Conservation (phyloP, 2,113 vertebrate genomes). For the Solea solea region DNA sequence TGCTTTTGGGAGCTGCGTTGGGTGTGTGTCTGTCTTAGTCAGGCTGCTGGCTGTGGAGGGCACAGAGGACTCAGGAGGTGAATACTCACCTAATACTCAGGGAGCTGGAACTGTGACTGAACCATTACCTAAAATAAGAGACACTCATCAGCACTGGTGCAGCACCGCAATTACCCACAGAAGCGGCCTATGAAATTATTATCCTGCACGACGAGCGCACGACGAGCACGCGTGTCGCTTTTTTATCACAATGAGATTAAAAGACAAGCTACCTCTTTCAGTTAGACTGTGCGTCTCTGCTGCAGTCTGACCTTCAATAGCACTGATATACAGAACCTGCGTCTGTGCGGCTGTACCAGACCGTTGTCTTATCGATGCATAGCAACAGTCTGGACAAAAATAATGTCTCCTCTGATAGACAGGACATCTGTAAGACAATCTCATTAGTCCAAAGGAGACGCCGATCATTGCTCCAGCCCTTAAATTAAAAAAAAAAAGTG, state of each 20-base stretch:
- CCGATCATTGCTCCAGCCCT: background rate
- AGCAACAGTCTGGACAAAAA: constrained; percentile 21
- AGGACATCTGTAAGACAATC: constrained; percentile 39
- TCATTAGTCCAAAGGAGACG: constrained; percentile 26
- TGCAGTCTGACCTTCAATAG: constrained; percentile 66
- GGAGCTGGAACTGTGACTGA: constrained; percentile 26
- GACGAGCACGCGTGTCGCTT: constrained; percentile 15
- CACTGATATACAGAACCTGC: constrained; percentile 9
- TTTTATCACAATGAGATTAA: constrained; percentile 59
- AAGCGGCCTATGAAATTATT: constrained; percentile 3
- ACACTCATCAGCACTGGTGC: background rate
- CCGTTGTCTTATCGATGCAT: constrained; percentile 10
- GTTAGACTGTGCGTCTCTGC: constrained; percentile 38
- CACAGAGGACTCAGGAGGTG: constrained; percentile 53
- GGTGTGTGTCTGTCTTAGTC: constrained; percentile 31
- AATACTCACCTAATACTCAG: constrained; percentile 14
- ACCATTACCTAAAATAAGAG: background rate
- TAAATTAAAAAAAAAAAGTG: no score
- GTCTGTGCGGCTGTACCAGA: constrained; percentile 7
- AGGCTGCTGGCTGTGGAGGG: constrained; percentile 40
- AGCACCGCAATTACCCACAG: constrained; percentile 2
- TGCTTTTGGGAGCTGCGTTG: constrained; percentile 65
- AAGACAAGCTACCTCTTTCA: constrained; percentile 46
- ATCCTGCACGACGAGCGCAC: constrained; percentile 9
- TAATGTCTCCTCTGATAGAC: constrained; percentile 17